phyloP scores from a whole-genome alignment of 2,113 vertebrate genomes.

The Pseudopipra pipra region DNA sequence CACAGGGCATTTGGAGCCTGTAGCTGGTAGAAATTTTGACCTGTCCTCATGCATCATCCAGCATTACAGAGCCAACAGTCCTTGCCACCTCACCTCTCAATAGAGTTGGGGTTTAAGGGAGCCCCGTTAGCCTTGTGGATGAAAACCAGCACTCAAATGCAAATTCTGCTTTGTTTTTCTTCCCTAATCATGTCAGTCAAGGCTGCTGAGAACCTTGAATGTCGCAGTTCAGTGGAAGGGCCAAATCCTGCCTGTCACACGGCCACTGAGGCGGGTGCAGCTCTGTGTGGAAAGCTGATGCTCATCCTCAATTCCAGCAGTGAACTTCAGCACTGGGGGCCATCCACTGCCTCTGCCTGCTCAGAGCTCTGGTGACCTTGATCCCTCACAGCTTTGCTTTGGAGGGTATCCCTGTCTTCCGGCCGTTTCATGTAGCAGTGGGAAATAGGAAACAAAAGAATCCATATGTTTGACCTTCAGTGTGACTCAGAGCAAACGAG shows the following conservation, averaged over 20 bases:
- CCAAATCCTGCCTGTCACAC: not conserved
- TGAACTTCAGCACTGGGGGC: not conserved
- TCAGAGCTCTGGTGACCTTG: not conserved
- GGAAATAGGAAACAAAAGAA: not conserved
- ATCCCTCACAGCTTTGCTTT: not conserved
- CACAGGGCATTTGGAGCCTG: not conserved
- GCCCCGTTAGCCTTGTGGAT: not conserved
- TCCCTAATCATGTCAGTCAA: not conserved
- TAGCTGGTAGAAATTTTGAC: not conserved
- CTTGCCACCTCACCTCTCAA: not conserved
- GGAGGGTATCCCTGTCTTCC: not conserved
- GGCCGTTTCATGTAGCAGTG: not conserved
- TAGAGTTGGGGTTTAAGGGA: not conserved
- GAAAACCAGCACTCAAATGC: not conserved
- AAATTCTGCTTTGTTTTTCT: not conserved
- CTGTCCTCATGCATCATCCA: not conserved
- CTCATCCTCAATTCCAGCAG: rapidly evolving
- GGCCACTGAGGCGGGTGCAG: not conserved
- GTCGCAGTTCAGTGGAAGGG: not conserved
- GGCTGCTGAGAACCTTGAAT: not conserved
- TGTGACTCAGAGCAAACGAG: not conserved
- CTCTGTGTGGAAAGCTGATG: not conserved
- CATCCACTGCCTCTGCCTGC: not conserved
- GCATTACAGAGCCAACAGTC: not conserved
- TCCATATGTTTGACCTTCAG: not conserved